Evolutionary conservation across 2,797 vertebrate species (phyloP).

Genomic region (Cyprinella venusta): DNA sequence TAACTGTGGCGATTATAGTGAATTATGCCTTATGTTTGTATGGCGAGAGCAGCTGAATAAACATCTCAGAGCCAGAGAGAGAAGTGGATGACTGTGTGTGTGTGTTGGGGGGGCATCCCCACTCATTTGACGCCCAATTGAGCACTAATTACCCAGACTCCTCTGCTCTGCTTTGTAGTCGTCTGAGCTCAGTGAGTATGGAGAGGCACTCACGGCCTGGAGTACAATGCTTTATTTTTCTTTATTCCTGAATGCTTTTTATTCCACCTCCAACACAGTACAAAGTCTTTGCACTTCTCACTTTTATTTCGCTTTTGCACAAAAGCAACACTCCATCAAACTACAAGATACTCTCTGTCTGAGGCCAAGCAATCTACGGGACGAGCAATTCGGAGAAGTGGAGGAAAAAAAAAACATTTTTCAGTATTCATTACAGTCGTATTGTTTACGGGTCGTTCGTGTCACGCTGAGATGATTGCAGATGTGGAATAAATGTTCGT

Average conservation of each 20-base stretch:
- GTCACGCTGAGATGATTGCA: conserved; percentile 43
- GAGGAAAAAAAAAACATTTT: conserved; percentile 36
- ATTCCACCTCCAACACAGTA: conserved; percentile 32
- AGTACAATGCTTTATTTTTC: conserved; percentile 27
- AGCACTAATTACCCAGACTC: conserved; percentile 68
- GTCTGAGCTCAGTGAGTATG: conserved; percentile 67
- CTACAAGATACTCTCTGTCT: conserved; percentile 2
- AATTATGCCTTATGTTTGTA: conserved; percentile 24
- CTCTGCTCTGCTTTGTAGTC: conserved; percentile 66
- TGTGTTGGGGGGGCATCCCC: conserved; percentile 57
- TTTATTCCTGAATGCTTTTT: conserved; percentile 33
- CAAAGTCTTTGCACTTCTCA: conserved; percentile 2
- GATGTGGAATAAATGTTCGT: conserved; percentile 33
- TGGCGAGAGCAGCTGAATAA: conserved; percentile 26
- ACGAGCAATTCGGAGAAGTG: conserved; percentile 13
- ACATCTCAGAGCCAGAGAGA: neutral
- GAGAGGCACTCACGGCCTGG: conserved; percentile 25
- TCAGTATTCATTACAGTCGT: conserved; percentile 46
- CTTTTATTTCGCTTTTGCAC: neutral
- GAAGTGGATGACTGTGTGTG: conserved; percentile 35
- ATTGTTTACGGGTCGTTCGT: conserved; percentile 55
- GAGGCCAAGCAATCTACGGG: conserved; percentile 8
- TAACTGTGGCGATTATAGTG: conserved; percentile 23
- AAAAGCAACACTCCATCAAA: neutral
- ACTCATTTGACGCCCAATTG: conserved; percentile 74